Base-by-base conservation (phyloP, 2,113 vertebrate species). In the Anhinga anhinga region DNA sequence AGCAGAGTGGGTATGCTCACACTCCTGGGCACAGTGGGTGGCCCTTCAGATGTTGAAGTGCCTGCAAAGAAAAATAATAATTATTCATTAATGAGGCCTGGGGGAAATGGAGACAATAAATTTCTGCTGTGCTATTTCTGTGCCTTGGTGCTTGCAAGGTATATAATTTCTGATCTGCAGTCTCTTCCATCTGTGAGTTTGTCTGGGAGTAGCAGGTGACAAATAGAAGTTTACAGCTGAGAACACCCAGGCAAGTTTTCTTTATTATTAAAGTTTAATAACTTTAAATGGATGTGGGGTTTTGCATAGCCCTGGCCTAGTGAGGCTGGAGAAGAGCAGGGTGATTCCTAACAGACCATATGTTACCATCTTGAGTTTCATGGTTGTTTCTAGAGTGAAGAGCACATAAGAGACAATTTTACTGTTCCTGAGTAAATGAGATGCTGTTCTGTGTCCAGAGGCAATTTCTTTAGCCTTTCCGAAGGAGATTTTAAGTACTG, bases 361-460 rank as follows among this genome's bases (percentile, higher is more conserved):
- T 93, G 95, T 86, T 95, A 6, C 59, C 32, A 7, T 80, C 85
- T 90, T 83, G 88, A 45, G 79, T 96, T 97, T 97, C 92, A 32
- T 11, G 23, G 22, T 78, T 72, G 53, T 82, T 82, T 86, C 55
- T 65, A 55, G 23, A 42, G 36, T 73, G 45, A 66, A 93, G 62
- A 93, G 66, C 40, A 50, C 5, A 3, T 26, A 40, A 29, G 49
- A 47, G 62, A 27, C 50, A 78, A 23, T 74, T 80, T 44, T 27
- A 34, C 38, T 73, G 26, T 83, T 80, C 34, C 40, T 70, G 56
- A 50, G n/a, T 86, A 73, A 82, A 80, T 45, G 62, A 87, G 81
- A 36, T 88, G 45, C 52, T 69, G 1, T 45, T 85, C 18, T 79
- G 44, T 50, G 38, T 63, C 34, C 52, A 85, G 47, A 74, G 87